These are phyloP conservation scores for Strigamia transsilvanica DNA, from an alignment of 2,888 invertebrate genomes.

Conservation along the genomic window DNA sequence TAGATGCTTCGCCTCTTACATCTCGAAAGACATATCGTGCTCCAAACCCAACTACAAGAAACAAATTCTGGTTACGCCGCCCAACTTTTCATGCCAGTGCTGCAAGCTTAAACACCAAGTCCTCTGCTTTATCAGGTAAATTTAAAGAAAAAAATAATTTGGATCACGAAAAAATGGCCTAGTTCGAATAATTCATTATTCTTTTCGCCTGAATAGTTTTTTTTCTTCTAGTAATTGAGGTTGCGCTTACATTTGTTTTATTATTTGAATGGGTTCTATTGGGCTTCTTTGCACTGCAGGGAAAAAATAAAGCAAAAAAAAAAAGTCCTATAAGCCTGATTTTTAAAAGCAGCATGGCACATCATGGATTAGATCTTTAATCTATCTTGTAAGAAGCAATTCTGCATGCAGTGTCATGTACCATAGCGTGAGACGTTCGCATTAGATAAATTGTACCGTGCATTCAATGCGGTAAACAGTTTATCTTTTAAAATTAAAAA, in stretches of 20 bases:
- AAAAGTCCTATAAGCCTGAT: background rate
- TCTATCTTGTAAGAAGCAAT: background rate
- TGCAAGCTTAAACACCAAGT: constrained; percentile 37
- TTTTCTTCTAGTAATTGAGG: constrained; percentile 7
- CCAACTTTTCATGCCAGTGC: background rate
- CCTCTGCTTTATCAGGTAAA: constrained; percentile 51
- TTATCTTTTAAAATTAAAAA: background rate
- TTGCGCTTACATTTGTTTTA: background rate
- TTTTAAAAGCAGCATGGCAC: constrained; percentile 1
- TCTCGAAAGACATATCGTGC: constrained; percentile 46
- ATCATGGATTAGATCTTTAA: background rate
- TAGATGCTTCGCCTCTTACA: constrained; percentile 49
- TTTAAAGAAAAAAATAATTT: background rate
- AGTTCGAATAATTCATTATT: constrained; percentile 27
- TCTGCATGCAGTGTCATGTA: constrained; percentile 27
- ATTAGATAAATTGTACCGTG: background rate
- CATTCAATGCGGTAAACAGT: background rate
- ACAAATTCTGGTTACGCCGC: constrained; percentile 33
- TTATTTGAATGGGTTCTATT: background rate
- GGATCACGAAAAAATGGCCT: constrained; percentile 23
- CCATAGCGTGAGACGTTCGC: background rate
- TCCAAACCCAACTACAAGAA: constrained; percentile 40
- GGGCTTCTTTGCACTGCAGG: background rate
- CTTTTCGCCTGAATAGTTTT: background rate
- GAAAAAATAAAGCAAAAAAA: background rate